These are phyloP conservation scores for Drosophila niveifrons DNA, from an alignment of 2,888 invertebrate genomes.

Conservation along the genomic window DNA sequence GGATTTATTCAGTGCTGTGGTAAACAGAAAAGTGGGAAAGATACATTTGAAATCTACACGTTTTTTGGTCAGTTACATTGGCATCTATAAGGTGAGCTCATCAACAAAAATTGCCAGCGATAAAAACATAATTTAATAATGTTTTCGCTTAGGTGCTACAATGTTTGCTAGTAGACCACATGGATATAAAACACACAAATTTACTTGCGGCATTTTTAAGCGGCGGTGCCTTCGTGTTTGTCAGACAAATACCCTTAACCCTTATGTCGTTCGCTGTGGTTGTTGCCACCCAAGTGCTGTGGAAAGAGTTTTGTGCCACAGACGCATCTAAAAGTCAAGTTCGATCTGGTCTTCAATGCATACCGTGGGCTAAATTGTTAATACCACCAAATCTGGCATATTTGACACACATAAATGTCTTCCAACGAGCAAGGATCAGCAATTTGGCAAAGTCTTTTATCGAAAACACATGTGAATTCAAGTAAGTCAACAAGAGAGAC, in stretches of 20 bases:
- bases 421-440: slow-evolving; percentile 32
- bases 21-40: slow-evolving; percentile 4
- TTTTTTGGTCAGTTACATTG: slow-evolving; percentile 59
- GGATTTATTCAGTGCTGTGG: slow-evolving; percentile 45
- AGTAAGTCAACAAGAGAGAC: slow-evolving; percentile 38
- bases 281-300: slow-evolving; percentile 60
- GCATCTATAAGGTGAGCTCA: slow-evolving; percentile 49
- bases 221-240: slow-evolving; percentile 50
- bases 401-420: slow-evolving; percentile 56
- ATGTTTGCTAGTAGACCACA: slow-evolving; percentile 20
- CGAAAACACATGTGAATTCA: slow-evolving; percentile 49
- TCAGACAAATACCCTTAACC: slow-evolving; percentile 41
- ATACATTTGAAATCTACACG: slow-evolving; percentile 49
- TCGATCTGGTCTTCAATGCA: slow-evolving; percentile 35
- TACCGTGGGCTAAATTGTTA: slow-evolving; percentile 59
- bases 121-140: neutral
- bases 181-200: slow-evolving; percentile 19
- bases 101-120: neutral
- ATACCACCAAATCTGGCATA: slow-evolving; percentile 56
- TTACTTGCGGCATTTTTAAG: slow-evolving; percentile 58
- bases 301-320: slow-evolving; percentile 48
- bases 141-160: slow-evolving; percentile 43
- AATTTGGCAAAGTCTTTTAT: slow-evolving; percentile 48
- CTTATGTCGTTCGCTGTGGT: slow-evolving; percentile 53
- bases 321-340: neutral